Conservation (phyloP, 2,113 vertebrate species). For the Menidia beryllina region DNA sequence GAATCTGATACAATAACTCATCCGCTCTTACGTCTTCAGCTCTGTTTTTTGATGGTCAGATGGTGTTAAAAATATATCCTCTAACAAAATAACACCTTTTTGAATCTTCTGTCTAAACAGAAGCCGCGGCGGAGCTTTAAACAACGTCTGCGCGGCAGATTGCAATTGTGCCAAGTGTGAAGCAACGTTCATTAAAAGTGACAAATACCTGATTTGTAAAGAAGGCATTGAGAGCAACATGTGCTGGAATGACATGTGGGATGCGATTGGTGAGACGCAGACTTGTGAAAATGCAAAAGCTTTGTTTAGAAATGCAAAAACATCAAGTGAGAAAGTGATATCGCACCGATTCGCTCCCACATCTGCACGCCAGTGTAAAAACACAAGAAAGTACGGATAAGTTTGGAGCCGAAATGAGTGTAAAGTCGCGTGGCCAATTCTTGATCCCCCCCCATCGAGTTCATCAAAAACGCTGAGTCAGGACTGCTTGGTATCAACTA, state of each 20-base stretch:
- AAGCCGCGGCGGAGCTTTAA: slow-evolving; percentile 39
- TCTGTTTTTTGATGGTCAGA: slow-evolving; percentile 70
- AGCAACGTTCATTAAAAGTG: slow-evolving; percentile 81
- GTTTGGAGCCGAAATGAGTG: background rate
- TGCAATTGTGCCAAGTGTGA: slow-evolving; percentile 73
- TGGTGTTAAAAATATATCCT: slow-evolving; percentile 74
- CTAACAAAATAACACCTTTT: slow-evolving; percentile 77
- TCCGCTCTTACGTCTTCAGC: slow-evolving; percentile 62
- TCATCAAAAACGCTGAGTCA: too few relatives aligned
- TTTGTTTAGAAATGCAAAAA: slow-evolving; percentile 58
- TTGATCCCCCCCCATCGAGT: too few relatives aligned
- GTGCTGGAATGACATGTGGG: slow-evolving; percentile 63
- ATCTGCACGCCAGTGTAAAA: slow-evolving; percentile 13
- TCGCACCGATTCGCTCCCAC: slow-evolving; percentile 20
- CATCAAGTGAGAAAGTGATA: slow-evolving; percentile 29
- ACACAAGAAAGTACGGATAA: background rate
- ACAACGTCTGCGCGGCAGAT: slow-evolving; percentile 72
- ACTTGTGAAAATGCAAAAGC: slow-evolving; percentile 56
- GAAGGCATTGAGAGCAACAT: slow-evolving; percentile 68
- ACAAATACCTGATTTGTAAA: slow-evolving; percentile 79
- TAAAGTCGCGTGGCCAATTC: too few relatives aligned
- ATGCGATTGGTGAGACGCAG: slow-evolving; percentile 52
- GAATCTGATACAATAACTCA: slow-evolving; percentile 63
- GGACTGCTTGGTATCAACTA: too few relatives aligned
- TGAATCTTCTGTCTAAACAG: slow-evolving; percentile 55